Percentiles rank a stretch among this genome's conserved stretches.
Conservation (phyloP, 2,888 invertebrate genomes). For the Dolomedes plantarius region DNA sequence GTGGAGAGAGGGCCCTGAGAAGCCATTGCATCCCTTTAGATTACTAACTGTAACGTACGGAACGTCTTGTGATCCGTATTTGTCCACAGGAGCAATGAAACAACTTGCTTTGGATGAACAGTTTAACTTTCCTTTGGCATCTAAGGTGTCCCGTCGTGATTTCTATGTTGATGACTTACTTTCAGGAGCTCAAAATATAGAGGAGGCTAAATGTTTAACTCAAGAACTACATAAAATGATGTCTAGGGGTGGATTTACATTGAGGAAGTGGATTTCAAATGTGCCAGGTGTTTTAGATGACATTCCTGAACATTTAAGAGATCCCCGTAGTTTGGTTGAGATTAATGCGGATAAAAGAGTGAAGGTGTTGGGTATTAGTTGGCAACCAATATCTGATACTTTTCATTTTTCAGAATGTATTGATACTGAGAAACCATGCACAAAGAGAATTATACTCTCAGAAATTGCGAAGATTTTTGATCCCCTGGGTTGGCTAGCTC, state of each 20-base stretch:
- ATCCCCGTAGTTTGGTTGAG: background rate
- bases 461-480: background rate
- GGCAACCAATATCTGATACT: background rate
- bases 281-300: background rate
- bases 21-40: too few relatives aligned
- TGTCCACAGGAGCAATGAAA: background rate
- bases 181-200: background rate
- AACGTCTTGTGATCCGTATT: background rate
- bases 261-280: background rate
- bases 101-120: too few relatives aligned
- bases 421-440: background rate
- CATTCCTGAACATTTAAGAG: too few relatives aligned
- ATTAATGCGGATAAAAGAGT: too few relatives aligned
- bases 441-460: conserved; percentile 17
- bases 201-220: background rate
- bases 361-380: background rate
- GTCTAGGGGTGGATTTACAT: background rate
- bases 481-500: background rate
- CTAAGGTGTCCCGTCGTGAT: background rate
- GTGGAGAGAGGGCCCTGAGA: too few relatives aligned
- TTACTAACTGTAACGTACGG: background rate
- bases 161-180: background rate
- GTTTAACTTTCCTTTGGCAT: background rate
- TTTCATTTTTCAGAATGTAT: background rate
- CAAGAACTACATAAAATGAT: background rate